These are phyloP conservation scores for Pimephales promelas DNA, from an alignment of 2,113 vertebrate genomes.

Conservation along the genomic window DNA sequence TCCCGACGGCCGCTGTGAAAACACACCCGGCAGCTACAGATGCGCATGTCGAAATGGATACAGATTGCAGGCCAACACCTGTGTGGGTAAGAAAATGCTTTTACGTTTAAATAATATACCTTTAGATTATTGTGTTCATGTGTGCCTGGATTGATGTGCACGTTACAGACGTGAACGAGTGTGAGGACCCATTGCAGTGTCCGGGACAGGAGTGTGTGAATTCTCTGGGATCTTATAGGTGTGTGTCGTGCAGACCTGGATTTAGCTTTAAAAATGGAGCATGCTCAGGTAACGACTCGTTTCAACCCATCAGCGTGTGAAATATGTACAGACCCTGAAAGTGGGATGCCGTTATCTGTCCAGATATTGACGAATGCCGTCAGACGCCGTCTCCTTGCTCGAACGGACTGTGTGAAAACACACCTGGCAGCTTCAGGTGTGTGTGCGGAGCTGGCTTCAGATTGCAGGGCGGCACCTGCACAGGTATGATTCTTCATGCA, in stretches of 20 bases:
- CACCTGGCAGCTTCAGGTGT: constrained; percentile 76
- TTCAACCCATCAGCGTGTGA: background rate
- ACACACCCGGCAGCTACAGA: constrained; percentile 80
- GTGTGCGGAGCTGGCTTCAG: constrained; percentile 77
- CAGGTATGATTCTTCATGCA: constrained; percentile 60
- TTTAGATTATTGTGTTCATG: background rate
- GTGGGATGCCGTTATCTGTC: background rate
- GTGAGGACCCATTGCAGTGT: constrained; percentile 69
- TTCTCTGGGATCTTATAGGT: constrained; percentile 74
- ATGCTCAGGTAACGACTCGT: constrained; percentile 69
- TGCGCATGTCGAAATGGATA: constrained; percentile 71
- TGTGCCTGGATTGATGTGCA: background rate
- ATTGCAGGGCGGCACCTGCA: constrained; percentile 69
- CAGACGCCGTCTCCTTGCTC: constrained; percentile 68
- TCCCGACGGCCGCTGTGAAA: constrained; percentile 80
- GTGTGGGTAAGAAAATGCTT: constrained; percentile 46
- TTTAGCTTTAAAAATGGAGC: constrained; percentile 67
- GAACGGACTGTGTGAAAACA: constrained; percentile 77
- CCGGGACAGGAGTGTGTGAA: constrained; percentile 79
- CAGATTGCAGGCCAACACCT: constrained; percentile 49
- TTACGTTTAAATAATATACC: background rate
- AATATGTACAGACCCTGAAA: background rate
- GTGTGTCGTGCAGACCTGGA: constrained; percentile 71
- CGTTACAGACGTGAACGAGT: constrained; percentile 41
- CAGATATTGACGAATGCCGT: constrained; percentile 71